Conservation (phyloP, 1,140 invertebrate genomes). For the Archivesica marissinica region DNA sequence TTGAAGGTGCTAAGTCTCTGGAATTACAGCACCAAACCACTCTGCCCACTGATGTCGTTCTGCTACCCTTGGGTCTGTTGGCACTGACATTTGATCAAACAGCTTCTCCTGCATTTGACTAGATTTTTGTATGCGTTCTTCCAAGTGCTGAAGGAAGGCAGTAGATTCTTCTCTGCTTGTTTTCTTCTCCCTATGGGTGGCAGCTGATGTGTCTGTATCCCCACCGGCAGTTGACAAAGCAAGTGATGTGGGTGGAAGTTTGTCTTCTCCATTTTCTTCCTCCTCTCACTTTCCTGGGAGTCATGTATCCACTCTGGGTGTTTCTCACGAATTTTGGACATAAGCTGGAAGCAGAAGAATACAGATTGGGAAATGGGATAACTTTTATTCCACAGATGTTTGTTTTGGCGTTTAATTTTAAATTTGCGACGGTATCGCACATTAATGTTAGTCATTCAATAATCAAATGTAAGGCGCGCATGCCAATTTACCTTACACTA, state of each 20-base stretch:
- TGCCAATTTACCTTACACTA: too few relatives aligned
- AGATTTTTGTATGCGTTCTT: slow-evolving; percentile 52
- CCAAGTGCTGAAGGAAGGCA: slow-evolving; percentile 45
- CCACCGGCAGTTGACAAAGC: slow-evolving; percentile 35
- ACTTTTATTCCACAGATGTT: too few relatives aligned
- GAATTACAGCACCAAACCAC: slow-evolving; percentile 61
- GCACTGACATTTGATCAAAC: slow-evolving; percentile 35
- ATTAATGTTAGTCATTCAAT: too few relatives aligned
- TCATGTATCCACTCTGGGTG: too few relatives aligned
- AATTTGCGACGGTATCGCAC: too few relatives aligned
- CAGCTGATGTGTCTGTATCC: slow-evolving; percentile 18
- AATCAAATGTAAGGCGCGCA: too few relatives aligned
- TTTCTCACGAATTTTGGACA: slow-evolving; percentile 56
- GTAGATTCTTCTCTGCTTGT: slow-evolving; percentile 34
- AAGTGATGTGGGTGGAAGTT: not conserved
- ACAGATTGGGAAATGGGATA: too few relatives aligned
- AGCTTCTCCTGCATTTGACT: slow-evolving; percentile 58
- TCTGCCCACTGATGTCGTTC: slow-evolving; percentile 62
- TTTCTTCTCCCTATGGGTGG: slow-evolving; percentile 29
- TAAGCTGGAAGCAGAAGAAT: slow-evolving; percentile 46
- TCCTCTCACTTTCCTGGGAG: slow-evolving; percentile 57
- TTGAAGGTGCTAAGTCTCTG: slow-evolving; percentile 56
- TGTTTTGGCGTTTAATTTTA: too few relatives aligned
- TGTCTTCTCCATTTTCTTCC: slow-evolving; percentile 38
- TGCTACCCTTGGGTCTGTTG: slow-evolving; percentile 42